A percentile compares a stretch with the other conserved stretches of the same genome.
These are phyloP conservation scores for Pemphigus obesinymphae DNA, from an alignment of 1,140 invertebrate species.

Conservation along the genomic window DNA sequence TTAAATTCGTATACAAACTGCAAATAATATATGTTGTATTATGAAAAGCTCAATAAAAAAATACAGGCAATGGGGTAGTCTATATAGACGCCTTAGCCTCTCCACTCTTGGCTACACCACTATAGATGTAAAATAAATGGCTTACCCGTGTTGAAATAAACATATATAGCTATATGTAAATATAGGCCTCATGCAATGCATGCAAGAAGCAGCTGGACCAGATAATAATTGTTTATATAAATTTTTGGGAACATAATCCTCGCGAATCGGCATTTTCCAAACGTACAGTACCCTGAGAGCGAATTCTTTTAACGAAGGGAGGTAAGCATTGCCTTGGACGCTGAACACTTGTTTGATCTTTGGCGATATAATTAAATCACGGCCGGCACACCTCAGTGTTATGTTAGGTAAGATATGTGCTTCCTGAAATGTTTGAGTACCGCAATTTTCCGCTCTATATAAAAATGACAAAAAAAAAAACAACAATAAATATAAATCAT, in stretches of 20 bases:
- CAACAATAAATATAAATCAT: no score
- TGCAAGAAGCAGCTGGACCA: slow-evolving; percentile 12
- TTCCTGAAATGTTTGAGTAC: not conserved
- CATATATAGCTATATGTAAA: slow-evolving; percentile 22
- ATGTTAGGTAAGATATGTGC: not conserved
- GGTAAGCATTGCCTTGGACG: not conserved
- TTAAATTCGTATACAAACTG: no score
- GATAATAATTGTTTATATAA: not conserved
- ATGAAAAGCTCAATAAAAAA: no score
- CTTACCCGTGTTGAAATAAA: not conserved
- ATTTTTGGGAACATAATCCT: not conserved
- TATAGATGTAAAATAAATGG: not conserved
- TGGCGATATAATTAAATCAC: not conserved
- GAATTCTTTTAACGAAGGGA: slow-evolving; percentile 12
- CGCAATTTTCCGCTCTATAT: not conserved
- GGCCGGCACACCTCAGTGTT: not conserved
- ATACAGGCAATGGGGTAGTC: no score
- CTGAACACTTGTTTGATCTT: slow-evolving; percentile 29
- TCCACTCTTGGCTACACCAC: no score
- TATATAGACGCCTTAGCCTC: no score
- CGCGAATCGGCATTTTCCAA: slow-evolving; percentile 8
- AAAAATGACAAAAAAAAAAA: not conserved
- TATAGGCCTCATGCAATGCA: slow-evolving; percentile 9
- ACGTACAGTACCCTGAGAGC: not conserved
- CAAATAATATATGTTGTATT: no score